Conservation (phyloP, 2,113 vertebrate genomes). For the Romanogobio albipinnatus region DNA sequence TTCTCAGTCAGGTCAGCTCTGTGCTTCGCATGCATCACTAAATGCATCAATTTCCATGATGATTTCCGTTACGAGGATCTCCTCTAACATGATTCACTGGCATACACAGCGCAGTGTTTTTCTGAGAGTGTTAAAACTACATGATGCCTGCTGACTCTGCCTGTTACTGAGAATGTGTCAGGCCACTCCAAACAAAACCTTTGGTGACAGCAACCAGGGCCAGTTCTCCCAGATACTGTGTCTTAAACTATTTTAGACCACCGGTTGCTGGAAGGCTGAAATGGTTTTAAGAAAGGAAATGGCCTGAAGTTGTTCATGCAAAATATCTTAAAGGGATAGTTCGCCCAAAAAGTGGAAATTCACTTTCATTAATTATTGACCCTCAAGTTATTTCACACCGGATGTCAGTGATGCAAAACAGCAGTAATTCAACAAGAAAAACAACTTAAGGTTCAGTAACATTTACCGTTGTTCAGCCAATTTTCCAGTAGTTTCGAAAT, state of each 20-base stretch:
- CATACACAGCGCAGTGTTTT: slow-evolving; percentile 20
- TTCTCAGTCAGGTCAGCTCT: slow-evolving; percentile 7
- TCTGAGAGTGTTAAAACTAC: neutral
- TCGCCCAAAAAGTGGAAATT: neutral
- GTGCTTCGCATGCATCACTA: slow-evolving; percentile 15
- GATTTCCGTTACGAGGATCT: neutral
- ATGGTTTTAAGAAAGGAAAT: neutral
- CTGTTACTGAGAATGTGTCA: slow-evolving; percentile 18
- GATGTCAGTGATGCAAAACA: too few relatives aligned
- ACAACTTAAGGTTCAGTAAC: too few relatives aligned
- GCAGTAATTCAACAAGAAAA: too few relatives aligned
- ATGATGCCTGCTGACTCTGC: neutral
- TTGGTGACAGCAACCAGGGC: slow-evolving; percentile 15
- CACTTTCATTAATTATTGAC: neutral
- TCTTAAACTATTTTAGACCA: neutral
- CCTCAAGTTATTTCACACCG: neutral
- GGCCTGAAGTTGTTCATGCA: neutral
- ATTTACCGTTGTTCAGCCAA: neutral
- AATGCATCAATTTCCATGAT: neutral
- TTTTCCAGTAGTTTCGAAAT: neutral
- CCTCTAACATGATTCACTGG: neutral
- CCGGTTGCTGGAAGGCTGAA: neutral
- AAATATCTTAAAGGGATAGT: slow-evolving; percentile 1
- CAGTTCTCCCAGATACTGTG: neutral
- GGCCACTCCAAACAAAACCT: slow-evolving; percentile 7